Conservation (phyloP, 2,113 vertebrate species). For the Balaenoptera acutorostrata region DNA sequence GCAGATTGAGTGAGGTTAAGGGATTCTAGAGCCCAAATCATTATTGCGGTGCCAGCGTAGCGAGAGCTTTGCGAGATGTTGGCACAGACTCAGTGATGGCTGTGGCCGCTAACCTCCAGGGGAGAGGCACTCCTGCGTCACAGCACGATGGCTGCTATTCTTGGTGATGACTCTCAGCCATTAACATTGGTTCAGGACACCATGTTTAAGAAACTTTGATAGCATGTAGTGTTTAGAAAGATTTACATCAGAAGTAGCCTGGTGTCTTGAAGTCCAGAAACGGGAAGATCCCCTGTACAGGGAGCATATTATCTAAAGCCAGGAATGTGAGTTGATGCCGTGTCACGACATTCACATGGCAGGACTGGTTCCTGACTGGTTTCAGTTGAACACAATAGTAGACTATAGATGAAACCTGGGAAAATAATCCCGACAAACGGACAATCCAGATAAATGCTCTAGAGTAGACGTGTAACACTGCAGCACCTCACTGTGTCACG, state of each 20-base stretch:
- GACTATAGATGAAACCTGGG: not conserved
- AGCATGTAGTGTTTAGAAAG: not conserved
- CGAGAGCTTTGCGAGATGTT: not conserved
- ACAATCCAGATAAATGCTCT: not conserved
- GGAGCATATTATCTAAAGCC: not conserved
- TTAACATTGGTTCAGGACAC: not conserved
- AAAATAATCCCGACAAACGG: not conserved
- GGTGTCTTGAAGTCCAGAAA: not conserved
- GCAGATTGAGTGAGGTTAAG: not conserved
- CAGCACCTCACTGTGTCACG: not conserved
- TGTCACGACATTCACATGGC: not conserved
- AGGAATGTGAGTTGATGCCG: not conserved
- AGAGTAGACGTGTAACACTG: fast-evolving
- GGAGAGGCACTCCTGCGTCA: not conserved
- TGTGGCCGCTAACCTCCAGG: not conserved
- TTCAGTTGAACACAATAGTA: not conserved
- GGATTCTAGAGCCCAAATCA: not conserved
- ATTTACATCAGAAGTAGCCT: not conserved
- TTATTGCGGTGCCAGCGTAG: not conserved
- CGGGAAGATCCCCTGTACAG: not conserved
- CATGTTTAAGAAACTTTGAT: not conserved
- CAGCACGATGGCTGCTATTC: not conserved
- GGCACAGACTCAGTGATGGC: too few relatives aligned
- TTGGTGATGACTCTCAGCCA: not conserved
- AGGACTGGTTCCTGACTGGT: not conserved